Evolutionary conservation across 2,888 invertebrate species (phyloP).

Genomic region (Chrysolina oricalcia): DNA sequence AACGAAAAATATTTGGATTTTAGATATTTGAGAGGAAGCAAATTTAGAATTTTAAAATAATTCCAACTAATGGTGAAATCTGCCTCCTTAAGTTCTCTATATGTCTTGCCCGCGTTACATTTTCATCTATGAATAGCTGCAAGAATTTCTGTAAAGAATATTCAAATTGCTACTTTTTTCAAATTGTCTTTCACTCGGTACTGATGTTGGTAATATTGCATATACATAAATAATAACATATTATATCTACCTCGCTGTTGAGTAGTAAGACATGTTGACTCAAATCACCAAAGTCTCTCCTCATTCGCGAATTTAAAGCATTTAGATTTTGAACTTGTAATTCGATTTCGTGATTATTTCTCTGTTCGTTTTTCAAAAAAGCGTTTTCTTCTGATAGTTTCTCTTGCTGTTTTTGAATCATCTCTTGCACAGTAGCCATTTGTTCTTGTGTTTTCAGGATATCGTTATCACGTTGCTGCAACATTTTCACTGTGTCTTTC

Average conservation of each 20-base stretch:
- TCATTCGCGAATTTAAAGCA: constrained; percentile 67
- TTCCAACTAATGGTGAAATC: too few relatives aligned
- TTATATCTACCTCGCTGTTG: constrained; percentile 69
- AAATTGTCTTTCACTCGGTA: too few relatives aligned
- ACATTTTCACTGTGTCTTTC: constrained; percentile 81
- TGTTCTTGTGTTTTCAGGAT: constrained; percentile 72
- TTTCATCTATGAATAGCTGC: too few relatives aligned
- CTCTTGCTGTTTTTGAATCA: constrained; percentile 72
- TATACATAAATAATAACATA: neutral
- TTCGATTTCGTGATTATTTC: constrained; percentile 75
- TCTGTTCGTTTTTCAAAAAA: constrained; percentile 76
- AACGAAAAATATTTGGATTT: too few relatives aligned
- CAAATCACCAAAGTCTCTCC: constrained; percentile 65
- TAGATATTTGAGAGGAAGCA: too few relatives aligned
- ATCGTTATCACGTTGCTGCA: constrained; percentile 81
- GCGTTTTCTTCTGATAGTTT: constrained; percentile 76
- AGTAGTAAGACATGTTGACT: constrained; percentile 67
- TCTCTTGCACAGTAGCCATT: constrained; percentile 55
- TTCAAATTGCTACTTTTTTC: too few relatives aligned
- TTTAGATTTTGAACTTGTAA: constrained; percentile 70
- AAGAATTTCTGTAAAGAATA: too few relatives aligned
- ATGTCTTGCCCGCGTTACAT: too few relatives aligned
- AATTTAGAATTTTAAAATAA: too few relatives aligned
- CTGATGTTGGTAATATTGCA: too few relatives aligned
- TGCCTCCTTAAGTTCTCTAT: too few relatives aligned